phyloP scores from a whole-genome alignment of 2,113 vertebrate genomes.

The Perca flavescens region DNA sequence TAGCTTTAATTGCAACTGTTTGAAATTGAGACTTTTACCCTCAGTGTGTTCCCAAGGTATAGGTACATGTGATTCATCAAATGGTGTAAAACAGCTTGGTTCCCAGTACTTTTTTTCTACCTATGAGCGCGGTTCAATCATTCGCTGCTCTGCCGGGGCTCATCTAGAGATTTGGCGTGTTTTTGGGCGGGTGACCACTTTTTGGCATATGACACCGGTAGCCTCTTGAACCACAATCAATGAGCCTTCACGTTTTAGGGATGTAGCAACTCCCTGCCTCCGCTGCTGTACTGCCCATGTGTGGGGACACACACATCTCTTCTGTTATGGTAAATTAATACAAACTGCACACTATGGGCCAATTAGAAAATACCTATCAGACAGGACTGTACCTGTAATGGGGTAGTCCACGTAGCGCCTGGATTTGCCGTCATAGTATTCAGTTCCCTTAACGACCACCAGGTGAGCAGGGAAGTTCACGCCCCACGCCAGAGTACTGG shows the following conservation, averaged over 20 bases:
- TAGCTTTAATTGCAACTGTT: background rate
- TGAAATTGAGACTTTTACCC: background rate
- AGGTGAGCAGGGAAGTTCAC: conserved; percentile 99
- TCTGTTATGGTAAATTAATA: background rate
- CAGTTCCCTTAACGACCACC: conserved; percentile 98
- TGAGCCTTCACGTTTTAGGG: too few relatives aligned
- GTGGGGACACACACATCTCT: background rate
- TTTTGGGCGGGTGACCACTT: too few relatives aligned
- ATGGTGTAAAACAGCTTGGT: too few relatives aligned
- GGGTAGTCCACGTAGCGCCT: conserved; percentile 97
- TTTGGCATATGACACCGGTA: too few relatives aligned
- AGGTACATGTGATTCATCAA: background rate
- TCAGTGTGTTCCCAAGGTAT: background rate
- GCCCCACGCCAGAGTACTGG: conserved; percentile 98
- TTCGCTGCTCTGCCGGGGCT: too few relatives aligned
- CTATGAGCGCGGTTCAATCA: too few relatives aligned
- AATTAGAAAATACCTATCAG: background rate
- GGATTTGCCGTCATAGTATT: conserved; percentile 97
- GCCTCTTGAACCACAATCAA: too few relatives aligned
- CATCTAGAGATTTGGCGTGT: too few relatives aligned
- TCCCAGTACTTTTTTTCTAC: too few relatives aligned
- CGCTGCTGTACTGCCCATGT: too few relatives aligned
- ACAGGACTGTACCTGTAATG: conserved; percentile 92
- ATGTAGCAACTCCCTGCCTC: too few relatives aligned
- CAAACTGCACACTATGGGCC: background rate